Evolutionary conservation across 1,140 invertebrate species (phyloP), one percentile per base, ranked within the genome.

Genomic region (Polyergus mexicanus): DNA sequence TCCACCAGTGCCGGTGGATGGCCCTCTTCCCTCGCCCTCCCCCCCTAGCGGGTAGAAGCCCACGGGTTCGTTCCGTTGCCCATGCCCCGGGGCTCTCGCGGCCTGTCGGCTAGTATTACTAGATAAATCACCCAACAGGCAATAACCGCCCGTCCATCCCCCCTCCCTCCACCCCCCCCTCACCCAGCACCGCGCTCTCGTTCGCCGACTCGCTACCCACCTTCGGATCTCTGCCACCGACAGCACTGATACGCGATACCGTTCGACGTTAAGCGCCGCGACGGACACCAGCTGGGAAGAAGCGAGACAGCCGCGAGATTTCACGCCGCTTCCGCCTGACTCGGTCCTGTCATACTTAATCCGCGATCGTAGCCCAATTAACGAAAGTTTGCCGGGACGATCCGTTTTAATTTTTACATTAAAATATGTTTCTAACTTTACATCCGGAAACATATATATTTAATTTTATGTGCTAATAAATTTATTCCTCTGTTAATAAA

Each of bases 61-160:
- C 87, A 88, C 89, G 85, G 84, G 89, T 85, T 88, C 76, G 91
- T 87, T 76, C 83, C 84, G 66, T 66, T 86, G 88, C 75, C 86
- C 76, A 69, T 80, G 69, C 80, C 56, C 84, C 76, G 81, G 85
- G 85, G 92, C 92, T 92, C 93, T 92, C 93, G 93, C 92, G 93
- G 92, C 93, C 94, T 94, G 94, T 94, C 94, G 93, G 92, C 94
- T 92, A 95, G 94, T 95, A 95, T 95, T 95, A 95, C 94, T 95
- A 95, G 94, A 95, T 95, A 95, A 95, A 95, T 95, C 94, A 95
- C 94, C 94, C 93, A 94, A 95, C 94, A 94, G 94, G 94, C 94
- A 95, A 95, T 95, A 95, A 94, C 93, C 93, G 92, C 92, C 91
- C 91, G 89, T 91, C 47, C 16, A 51, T 51, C 47, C 47, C 47